Evolutionary conservation across 2,888 invertebrate species (phyloP).

Genomic region (Rhodophaea formosa): DNA sequence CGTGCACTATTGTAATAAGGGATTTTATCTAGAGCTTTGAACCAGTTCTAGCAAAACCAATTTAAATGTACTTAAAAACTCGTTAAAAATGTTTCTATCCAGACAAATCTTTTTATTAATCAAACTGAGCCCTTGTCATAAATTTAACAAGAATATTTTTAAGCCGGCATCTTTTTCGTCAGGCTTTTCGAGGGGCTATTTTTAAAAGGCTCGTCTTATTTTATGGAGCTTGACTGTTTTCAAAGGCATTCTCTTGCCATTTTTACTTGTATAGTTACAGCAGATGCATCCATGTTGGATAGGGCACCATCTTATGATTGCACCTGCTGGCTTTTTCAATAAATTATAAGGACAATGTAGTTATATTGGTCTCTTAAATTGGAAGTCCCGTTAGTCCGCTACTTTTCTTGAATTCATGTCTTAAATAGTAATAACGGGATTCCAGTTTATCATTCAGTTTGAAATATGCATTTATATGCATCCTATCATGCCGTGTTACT

Average conservation of each 20-base stretch:
- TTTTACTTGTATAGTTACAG: constrained; percentile 1
- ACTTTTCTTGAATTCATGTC: not conserved
- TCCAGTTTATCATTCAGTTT: not conserved
- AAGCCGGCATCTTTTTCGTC: not conserved
- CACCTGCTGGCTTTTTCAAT: constrained; percentile 2
- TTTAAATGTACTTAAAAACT: too few relatives aligned
- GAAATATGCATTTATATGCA: not conserved
- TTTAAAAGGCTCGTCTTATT: not conserved
- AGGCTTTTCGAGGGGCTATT: not conserved
- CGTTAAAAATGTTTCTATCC: not conserved
- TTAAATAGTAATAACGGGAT: not conserved
- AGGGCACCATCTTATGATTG: not conserved
- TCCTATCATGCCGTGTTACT: too few relatives aligned
- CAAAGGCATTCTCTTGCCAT: not conserved
- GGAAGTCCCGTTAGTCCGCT: not conserved
- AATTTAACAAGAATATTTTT: not conserved
- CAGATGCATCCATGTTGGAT: constrained; percentile 7
- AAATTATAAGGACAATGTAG: not conserved
- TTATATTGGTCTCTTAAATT: not conserved
- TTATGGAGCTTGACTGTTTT: not conserved
- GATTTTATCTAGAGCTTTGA: too few relatives aligned
- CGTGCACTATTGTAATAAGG: too few relatives aligned
- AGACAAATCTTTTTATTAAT: not conserved
- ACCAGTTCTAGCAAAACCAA: too few relatives aligned
- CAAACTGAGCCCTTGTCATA: not conserved